A percentile compares a stretch with the other conserved stretches of the same genome.
Evolutionary conservation across 2,888 invertebrate species (phyloP).

Genomic region (Polydrusus cervinus): DNA sequence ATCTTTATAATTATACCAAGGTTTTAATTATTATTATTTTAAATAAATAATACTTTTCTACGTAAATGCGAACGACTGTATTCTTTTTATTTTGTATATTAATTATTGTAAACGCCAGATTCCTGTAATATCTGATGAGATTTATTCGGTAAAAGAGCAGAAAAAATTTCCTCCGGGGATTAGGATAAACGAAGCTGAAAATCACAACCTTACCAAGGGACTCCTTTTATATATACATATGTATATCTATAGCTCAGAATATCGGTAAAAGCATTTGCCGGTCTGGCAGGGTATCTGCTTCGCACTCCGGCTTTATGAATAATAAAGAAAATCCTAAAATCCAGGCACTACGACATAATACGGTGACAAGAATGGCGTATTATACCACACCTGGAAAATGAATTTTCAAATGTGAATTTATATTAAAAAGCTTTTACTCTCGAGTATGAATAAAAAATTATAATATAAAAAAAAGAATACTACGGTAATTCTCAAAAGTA

Average conservation of each 20-base stretch:
- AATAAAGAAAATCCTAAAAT: slow-evolving; percentile 37
- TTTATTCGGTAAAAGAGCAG: neutral
- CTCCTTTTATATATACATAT: slow-evolving; percentile 1
- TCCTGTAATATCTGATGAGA: neutral
- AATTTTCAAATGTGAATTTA: slow-evolving; percentile 11
- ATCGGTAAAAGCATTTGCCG: slow-evolving; percentile 32
- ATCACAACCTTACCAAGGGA: slow-evolving; percentile 18
- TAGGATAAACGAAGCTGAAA: slow-evolving; percentile 29
- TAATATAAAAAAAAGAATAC: neutral
- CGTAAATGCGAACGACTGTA: too few relatives aligned
- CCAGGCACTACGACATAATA: slow-evolving; percentile 19
- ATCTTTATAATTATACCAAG: too few relatives aligned
- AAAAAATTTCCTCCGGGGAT: slow-evolving; percentile 14
- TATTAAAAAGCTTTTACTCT: slow-evolving; percentile 10
- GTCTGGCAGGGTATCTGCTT: slow-evolving; percentile 17
- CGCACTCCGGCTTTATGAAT: slow-evolving; percentile 31
- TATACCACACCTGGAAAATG: slow-evolving; percentile 16
- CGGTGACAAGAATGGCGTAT: slow-evolving; percentile 15
- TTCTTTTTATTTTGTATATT: neutral
- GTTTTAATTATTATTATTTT: too few relatives aligned
- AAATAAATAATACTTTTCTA: too few relatives aligned
- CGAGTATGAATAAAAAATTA: neutral
- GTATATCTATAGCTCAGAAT: slow-evolving; percentile 9
- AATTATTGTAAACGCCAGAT: neutral
- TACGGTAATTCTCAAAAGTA: neutral